Evolutionary conservation across 2,797 vertebrate genomes (phyloP).

Genomic region (Clarias pachynema): DNA sequence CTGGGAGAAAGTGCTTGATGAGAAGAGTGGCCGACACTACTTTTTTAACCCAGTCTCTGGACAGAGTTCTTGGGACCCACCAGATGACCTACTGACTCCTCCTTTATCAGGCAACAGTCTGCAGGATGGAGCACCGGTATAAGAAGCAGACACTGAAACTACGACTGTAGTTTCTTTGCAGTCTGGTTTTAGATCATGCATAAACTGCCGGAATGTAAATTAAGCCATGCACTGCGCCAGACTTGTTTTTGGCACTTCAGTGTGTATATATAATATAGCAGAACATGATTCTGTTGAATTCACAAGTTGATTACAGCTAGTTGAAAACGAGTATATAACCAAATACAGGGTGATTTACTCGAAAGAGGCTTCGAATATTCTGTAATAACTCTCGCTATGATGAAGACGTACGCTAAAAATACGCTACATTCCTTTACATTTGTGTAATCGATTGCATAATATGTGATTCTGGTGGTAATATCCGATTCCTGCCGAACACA

Average conservation of each 20-base stretch:
- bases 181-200: not conserved
- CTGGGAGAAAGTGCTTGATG: constrained; percentile 88
- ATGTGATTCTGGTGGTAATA: too few relatives aligned
- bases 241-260: not conserved
- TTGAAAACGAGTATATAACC: not conserved
- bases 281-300: not conserved
- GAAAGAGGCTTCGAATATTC: too few relatives aligned
- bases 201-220: not conserved
- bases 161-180: not conserved
- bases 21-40: constrained; percentile 82
- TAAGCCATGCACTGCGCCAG: not conserved
- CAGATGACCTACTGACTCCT: constrained; percentile 61
- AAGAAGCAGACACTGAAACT: constrained; percentile 48
- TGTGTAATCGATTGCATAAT: too few relatives aligned
- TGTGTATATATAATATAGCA: not conserved
- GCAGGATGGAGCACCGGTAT: constrained; percentile 79
- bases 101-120: constrained; percentile 59
- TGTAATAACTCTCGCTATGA: too few relatives aligned
- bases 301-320: not conserved
- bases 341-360: not conserved
- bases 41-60: constrained; percentile 89
- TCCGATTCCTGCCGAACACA: too few relatives aligned
- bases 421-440: too few relatives aligned
- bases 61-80: constrained; percentile 90
- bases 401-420: too few relatives aligned